Evolutionary conservation across 1,140 invertebrate genomes (phyloP).

Genomic region (Leptoteleia sp.): DNA sequence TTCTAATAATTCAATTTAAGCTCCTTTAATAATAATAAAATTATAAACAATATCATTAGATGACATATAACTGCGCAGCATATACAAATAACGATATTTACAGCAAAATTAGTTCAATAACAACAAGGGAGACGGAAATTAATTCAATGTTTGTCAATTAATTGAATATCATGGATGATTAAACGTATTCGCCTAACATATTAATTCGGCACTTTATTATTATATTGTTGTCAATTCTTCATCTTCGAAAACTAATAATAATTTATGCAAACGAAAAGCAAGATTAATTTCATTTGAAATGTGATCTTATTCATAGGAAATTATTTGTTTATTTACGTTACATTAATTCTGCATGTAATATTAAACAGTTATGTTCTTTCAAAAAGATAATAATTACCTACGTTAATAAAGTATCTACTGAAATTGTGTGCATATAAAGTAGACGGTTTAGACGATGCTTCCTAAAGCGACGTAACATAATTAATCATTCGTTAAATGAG

Average conservation of each 20-base stretch:
- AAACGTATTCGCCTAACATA: slow-evolving; percentile 7
- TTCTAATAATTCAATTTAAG: slow-evolving; percentile 1
- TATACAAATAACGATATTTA: background rate
- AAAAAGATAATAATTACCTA: slow-evolving; percentile 44
- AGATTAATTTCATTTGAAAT: slow-evolving; percentile 9
- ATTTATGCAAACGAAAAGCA: slow-evolving; percentile 14
- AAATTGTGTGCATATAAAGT: slow-evolving; percentile 38
- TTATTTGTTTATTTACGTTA: slow-evolving; percentile 17
- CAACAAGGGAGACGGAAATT: background rate
- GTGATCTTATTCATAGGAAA: background rate
- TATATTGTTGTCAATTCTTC: slow-evolving; percentile 10
- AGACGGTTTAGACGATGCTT: slow-evolving; percentile 27
- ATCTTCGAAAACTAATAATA: slow-evolving; percentile 12
- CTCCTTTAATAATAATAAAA: background rate
- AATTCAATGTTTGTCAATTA: too few species aligned
- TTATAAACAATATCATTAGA: background rate
- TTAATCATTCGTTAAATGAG: slow-evolving; percentile 60
- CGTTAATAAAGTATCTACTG: slow-evolving; percentile 45
- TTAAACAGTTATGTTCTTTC: slow-evolving; percentile 20
- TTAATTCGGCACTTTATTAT: background rate
- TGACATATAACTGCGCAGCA: background rate
- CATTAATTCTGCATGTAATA: slow-evolving; percentile 28
- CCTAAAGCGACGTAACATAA: slow-evolving; percentile 30
- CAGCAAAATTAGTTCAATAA: background rate
- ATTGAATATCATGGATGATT: slow-evolving; percentile 5